These are phyloP conservation scores for Azorinus chamasolen DNA, from an alignment of 2,888 invertebrate genomes.

Conservation along the genomic window DNA sequence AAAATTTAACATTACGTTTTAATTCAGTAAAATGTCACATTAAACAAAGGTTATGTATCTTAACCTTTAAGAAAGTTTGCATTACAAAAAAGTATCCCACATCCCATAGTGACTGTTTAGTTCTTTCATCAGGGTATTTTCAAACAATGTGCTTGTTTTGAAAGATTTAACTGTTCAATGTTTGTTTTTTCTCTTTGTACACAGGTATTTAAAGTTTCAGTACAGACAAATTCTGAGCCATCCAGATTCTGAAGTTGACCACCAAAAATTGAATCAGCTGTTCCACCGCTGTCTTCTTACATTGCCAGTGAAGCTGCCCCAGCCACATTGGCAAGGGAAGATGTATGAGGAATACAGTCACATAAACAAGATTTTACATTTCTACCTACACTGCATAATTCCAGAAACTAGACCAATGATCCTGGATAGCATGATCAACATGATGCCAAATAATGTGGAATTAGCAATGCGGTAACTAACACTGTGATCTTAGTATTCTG, in stretches of 20 bases:
- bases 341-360: conserved; percentile 72
- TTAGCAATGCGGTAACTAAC: conserved; percentile 73
- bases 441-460: conserved; percentile 78
- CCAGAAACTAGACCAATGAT: conserved; percentile 60
- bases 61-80: too few relatives aligned
- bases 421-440: conserved; percentile 68
- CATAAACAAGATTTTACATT: conserved; percentile 73
- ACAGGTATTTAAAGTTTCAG: conserved; percentile 72
- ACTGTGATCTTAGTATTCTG: too few relatives aligned
- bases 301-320: conserved; percentile 68
- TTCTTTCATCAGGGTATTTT: not conserved
- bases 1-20: too few relatives aligned
- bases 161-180: too few relatives aligned
- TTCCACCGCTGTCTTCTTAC: conserved; percentile 68
- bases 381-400: conserved; percentile 68
- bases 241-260: conserved; percentile 18
- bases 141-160: too few relatives aligned
- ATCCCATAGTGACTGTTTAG: too few relatives aligned
- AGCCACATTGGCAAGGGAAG: conserved; percentile 51
- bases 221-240: conserved; percentile 51
- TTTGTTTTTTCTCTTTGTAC: too few relatives aligned
- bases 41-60: too few relatives aligned
- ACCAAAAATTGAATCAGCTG: conserved; percentile 56
- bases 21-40: too few relatives aligned
- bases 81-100: too few relatives aligned